A percentile compares a stretch with the other conserved stretches of the same genome.
These are phyloP conservation scores for Crotalus adamanteus DNA, from an alignment of 2,797 vertebrate genomes.

Conservation along the genomic window DNA sequence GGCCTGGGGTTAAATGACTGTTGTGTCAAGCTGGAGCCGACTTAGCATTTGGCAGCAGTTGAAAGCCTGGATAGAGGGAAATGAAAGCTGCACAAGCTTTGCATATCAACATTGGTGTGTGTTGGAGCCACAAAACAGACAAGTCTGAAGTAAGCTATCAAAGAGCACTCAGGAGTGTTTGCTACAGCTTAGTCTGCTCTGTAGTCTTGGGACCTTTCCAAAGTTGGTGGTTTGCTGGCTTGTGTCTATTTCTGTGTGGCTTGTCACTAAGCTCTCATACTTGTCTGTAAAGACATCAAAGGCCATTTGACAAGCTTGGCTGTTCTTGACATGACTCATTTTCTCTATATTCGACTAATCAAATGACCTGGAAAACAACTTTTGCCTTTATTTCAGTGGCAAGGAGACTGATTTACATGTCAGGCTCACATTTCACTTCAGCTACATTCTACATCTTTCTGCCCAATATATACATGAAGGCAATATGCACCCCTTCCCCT, in stretches of 20 bases:
- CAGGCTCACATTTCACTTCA: neutral
- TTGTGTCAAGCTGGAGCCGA: neutral
- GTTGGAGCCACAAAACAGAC: neutral
- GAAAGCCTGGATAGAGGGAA: neutral
- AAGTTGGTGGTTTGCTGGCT: neutral
- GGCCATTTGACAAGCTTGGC: neutral
- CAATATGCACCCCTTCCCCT: neutral
- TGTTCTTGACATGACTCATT: neutral
- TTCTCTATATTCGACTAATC: neutral
- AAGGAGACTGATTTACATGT: neutral
- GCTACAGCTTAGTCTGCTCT: neutral
- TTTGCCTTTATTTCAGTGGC: neutral
- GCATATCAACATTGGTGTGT: neutral
- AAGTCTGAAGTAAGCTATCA: slow-evolving; percentile 2
- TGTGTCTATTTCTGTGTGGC: neutral
- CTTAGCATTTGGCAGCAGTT: neutral
- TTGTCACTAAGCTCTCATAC: neutral
- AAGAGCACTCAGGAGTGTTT: slow-evolving; percentile 10
- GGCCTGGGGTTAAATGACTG: neutral
- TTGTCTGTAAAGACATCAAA: neutral
- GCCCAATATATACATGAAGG: neutral
- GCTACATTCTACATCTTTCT: neutral
- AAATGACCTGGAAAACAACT: neutral
- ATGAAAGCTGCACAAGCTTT: neutral
- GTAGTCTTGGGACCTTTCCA: neutral